Conservation (phyloP, 2,888 invertebrate genomes). For the Pherbina coryleti region DNA sequence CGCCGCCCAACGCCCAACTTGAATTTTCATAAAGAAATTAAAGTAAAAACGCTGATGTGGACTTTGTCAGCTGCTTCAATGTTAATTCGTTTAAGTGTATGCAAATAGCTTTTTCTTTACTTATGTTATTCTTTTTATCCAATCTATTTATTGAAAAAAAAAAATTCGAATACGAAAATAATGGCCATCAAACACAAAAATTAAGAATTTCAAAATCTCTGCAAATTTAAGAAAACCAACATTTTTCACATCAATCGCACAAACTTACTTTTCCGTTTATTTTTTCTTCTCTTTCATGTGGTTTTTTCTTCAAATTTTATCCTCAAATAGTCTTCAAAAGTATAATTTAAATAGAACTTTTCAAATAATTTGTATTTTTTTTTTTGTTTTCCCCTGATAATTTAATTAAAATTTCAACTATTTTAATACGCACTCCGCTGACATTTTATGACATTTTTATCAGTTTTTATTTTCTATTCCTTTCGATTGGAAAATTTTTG, state of each 20-base stretch:
- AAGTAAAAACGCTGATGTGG: not conserved
- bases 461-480: not conserved
- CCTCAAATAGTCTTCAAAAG: not conserved
- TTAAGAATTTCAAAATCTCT: not conserved
- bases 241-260: not conserved
- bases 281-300: not conserved
- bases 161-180: too few species aligned
- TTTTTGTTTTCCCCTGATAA: conserved; percentile 12
- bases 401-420: conserved; percentile 18
- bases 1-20: too few species aligned
- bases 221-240: too few species aligned
- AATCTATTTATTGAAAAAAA: too few species aligned
- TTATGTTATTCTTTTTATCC: too few species aligned
- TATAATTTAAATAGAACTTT: not conserved
- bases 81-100: not conserved
- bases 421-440: not conserved
- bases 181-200: not conserved
- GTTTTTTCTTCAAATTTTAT: not conserved
- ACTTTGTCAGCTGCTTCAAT: not conserved
- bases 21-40: too few species aligned
- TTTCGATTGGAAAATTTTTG: not conserved
- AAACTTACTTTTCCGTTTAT: not conserved
- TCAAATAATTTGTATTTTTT: not conserved
- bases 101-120: too few species aligned
- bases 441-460: not conserved